A percentile compares a stretch with the other conserved stretches of the same genome.
phyloP scores from a whole-genome alignment of 1,140 invertebrate species.

The Arctopsyche grandis region DNA sequence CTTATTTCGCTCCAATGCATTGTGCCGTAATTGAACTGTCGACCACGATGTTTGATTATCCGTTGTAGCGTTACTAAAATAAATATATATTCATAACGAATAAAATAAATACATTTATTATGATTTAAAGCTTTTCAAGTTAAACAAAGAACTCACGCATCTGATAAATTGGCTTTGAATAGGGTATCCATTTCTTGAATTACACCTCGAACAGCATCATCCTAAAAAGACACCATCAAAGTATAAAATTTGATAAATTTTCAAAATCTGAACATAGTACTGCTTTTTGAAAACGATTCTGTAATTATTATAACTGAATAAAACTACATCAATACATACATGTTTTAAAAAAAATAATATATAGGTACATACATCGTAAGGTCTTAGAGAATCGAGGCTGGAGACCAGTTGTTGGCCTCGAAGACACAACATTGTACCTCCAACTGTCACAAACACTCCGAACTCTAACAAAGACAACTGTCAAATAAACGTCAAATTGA shows the following conservation, averaged over 20 bases:
- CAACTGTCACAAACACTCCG: too few relatives aligned
- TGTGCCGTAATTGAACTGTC: slow-evolving; percentile 83
- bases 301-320: too few relatives aligned
- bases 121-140: slow-evolving; percentile 7
- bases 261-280: too few relatives aligned
- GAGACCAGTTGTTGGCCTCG: neutral
- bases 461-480: too few relatives aligned
- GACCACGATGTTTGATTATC: slow-evolving; percentile 67
- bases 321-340: too few relatives aligned
- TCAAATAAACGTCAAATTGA: neutral
- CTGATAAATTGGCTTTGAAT: slow-evolving; percentile 78
- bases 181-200: slow-evolving; percentile 81
- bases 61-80: slow-evolving; percentile 56
- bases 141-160: slow-evolving; percentile 71
- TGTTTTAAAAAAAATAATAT: neutral
- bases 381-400: neutral
- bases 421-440: neutral
- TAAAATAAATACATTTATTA: too few relatives aligned
- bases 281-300: too few relatives aligned
- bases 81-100: neutral
- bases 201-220: slow-evolving; percentile 76
- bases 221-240: too few relatives aligned
- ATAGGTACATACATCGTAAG: slow-evolving; percentile 45
- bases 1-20: slow-evolving; percentile 87
- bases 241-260: too few relatives aligned